phyloP scores from a whole-genome alignment of 1,140 invertebrate species.

The Plectrocnemia conspersa region DNA sequence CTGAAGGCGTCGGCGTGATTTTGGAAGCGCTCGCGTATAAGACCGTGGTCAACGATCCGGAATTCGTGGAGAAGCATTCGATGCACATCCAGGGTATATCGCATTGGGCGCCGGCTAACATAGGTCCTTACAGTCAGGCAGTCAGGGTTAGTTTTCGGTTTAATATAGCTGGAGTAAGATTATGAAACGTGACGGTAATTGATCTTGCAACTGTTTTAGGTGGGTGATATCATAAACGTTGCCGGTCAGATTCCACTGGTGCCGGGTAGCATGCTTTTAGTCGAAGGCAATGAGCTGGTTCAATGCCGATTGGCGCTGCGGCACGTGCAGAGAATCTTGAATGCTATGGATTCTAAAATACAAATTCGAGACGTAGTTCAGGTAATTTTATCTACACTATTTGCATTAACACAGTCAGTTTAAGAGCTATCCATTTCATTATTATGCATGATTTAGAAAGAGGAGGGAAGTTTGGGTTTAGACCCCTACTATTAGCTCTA shows the following conservation, averaged over 20 bases:
- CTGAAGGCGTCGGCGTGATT: slow-evolving; percentile 65
- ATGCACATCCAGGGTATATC: slow-evolving; percentile 94
- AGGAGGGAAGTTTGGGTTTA: no score
- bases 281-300: slow-evolving; percentile 65
- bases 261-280: slow-evolving; percentile 75
- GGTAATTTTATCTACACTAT: slow-evolving; percentile 39
- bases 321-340: slow-evolving; percentile 75
- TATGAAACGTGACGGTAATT: not conserved
- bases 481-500: no score
- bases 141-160: slow-evolving; percentile 56
- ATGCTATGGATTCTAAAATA: slow-evolving; percentile 69
- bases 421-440: no score
- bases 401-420: slow-evolving; percentile 3
- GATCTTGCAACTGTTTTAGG: slow-evolving; percentile 44
- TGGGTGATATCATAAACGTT: slow-evolving; percentile 77
- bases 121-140: slow-evolving; percentile 93
- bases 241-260: slow-evolving; percentile 89
- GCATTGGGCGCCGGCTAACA: slow-evolving; percentile 94
- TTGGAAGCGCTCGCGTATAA: slow-evolving; percentile 63
- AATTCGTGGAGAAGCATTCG: slow-evolving; percentile 53
- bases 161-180: not conserved
- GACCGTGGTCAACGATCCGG: slow-evolving; percentile 24
- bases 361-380: slow-evolving; percentile 75
- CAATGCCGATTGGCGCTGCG: slow-evolving; percentile 78
- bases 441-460: not conserved